These are phyloP conservation scores for Cathartes aura DNA, from an alignment of 2,113 vertebrate genomes.

Conservation along the genomic window DNA sequence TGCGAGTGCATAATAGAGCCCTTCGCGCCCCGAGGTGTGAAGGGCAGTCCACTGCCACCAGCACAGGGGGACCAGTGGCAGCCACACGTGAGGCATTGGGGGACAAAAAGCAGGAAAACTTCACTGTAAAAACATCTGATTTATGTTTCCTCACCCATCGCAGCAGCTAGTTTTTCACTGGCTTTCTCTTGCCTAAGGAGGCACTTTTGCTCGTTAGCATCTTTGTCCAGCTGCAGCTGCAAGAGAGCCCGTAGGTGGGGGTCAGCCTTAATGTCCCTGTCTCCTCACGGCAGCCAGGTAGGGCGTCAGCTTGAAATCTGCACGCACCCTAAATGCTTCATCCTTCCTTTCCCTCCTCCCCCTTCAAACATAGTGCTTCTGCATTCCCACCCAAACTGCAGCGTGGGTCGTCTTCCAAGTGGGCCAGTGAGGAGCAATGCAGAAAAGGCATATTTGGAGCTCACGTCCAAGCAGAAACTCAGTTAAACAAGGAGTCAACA, in stretches of 20 bases:
- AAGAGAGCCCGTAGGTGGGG: neutral
- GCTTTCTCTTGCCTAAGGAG: neutral
- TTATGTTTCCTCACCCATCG: neutral
- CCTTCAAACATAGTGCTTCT: neutral
- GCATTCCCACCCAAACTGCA: neutral
- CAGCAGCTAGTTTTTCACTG: neutral
- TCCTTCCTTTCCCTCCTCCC: neutral
- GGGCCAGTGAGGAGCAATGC: neutral
- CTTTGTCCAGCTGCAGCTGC: neutral
- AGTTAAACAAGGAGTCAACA: neutral
- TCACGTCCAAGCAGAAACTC: neutral
- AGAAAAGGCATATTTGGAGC: neutral
- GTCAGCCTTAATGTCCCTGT: neutral
- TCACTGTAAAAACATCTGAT: neutral
- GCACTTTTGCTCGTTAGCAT: neutral
- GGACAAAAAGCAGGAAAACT: neutral
- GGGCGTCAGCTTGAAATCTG: neutral
- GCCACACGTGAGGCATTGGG: neutral
- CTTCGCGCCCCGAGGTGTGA: constrained; percentile 35
- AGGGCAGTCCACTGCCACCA: constrained; percentile 30
- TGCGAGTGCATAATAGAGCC: constrained; percentile 39
- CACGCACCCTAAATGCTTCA: neutral
- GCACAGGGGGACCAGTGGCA: neutral
- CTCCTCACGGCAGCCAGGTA: neutral
- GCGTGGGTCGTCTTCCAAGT: neutral